Conservation (phyloP, 2,113 vertebrate genomes). For the Procavia capensis region DNA sequence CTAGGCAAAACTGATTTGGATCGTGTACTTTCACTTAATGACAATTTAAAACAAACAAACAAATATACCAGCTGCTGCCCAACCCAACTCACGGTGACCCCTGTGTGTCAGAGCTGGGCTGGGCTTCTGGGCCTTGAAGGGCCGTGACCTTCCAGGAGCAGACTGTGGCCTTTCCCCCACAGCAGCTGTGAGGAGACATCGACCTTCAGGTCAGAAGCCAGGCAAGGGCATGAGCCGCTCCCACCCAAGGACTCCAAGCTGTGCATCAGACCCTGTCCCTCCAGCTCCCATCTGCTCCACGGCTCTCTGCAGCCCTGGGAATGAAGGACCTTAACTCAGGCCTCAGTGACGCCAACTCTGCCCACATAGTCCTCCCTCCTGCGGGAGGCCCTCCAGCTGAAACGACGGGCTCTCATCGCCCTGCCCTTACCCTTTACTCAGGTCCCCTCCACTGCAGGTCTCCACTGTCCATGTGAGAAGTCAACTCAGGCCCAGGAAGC, state of each 20-base stretch:
- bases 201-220: background rate
- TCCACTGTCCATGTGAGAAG: background rate
- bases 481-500: background rate
- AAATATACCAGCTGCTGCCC: too few relatives aligned
- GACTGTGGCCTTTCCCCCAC: background rate
- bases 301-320: background rate
- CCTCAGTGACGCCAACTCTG: too few relatives aligned
- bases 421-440: background rate
- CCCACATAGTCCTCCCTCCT: too few relatives aligned
- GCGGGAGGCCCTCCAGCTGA: too few relatives aligned
- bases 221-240: background rate
- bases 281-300: background rate
- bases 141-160: background rate
- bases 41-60: too few relatives aligned
- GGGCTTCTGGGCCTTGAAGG: too few relatives aligned
- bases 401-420: background rate
- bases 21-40: too few relatives aligned
- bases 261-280: background rate
- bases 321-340: background rate
- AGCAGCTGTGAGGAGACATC: background rate
- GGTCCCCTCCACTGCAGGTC: background rate
- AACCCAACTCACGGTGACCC: too few relatives aligned
- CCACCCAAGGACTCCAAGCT: background rate
- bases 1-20: too few relatives aligned
- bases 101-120: too few relatives aligned